Evolutionary conservation across 2,797 vertebrate species (phyloP).

Genomic region (Pachyuromys duprasi): DNA sequence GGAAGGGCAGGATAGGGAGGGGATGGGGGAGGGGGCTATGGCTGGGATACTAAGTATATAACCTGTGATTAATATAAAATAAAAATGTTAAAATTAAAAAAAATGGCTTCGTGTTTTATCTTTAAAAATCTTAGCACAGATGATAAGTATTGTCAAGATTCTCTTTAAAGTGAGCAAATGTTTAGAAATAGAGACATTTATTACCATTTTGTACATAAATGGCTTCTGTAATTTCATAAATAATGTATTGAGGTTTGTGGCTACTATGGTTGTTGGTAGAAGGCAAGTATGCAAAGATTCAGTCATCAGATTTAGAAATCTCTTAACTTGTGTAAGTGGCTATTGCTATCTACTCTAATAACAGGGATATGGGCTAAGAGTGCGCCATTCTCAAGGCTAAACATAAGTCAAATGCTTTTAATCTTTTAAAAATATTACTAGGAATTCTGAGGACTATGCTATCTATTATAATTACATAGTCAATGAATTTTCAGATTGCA

Average conservation of each 20-base stretch:
- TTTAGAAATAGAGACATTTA: not conserved
- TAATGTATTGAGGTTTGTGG: not conserved
- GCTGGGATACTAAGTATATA: too few relatives aligned
- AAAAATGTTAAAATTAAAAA: too few relatives aligned
- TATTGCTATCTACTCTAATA: not conserved
- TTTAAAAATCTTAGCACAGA: conserved; percentile 40
- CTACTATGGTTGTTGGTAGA: conserved; percentile 12
- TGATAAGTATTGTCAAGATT: not conserved
- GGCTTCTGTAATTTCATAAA: conserved; percentile 40
- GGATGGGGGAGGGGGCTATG: too few relatives aligned
- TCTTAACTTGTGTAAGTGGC: not conserved
- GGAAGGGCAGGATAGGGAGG: too few relatives aligned
- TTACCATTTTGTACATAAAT: not conserved
- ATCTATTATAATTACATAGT: not conserved
- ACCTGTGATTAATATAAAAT: too few relatives aligned
- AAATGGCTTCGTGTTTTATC: conserved; percentile 6
- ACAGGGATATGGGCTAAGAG: not conserved
- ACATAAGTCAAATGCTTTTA: not conserved
- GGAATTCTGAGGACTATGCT: conserved; percentile 2
- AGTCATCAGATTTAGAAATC: conserved; percentile 7
- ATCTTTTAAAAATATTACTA: not conserved
- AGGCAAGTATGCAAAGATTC: conserved; percentile 40
- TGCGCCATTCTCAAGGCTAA: conserved; percentile 46
- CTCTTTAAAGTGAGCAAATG: conserved; percentile 49
- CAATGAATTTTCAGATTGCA: conserved; percentile 2